Evolutionary conservation across 1,140 invertebrate species (phyloP).

Genomic region (Meloidogyne chitwoodi): DNA sequence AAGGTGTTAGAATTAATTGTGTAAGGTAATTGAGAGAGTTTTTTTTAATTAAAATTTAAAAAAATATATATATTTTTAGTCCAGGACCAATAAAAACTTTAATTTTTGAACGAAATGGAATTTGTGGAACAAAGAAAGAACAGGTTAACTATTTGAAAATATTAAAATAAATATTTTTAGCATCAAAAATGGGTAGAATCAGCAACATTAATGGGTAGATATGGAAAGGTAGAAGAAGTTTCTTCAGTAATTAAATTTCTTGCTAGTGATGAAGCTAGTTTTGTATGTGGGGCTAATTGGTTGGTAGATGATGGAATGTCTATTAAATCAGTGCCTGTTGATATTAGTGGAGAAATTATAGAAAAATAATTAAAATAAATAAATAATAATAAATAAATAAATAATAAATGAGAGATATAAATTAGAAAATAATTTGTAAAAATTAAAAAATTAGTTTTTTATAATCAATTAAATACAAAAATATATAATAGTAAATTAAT

Average conservation of each 20-base stretch:
- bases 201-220: constrained; percentile 5
- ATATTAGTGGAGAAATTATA: background rate
- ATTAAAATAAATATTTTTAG: background rate
- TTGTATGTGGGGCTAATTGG: constrained; percentile 20
- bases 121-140: constrained; percentile 3
- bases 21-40: background rate
- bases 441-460: too few species aligned
- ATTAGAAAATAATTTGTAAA: too few species aligned
- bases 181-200: constrained; percentile 5
- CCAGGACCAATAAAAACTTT: constrained; percentile 6
- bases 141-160: background rate
- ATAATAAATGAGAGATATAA: too few species aligned
- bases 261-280: constrained; percentile 17
- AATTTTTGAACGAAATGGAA: constrained; percentile 6
- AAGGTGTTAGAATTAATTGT: background rate
- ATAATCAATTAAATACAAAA: too few species aligned
- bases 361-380: background rate
- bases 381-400: background rate
- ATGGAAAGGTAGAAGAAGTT: constrained; percentile 2
- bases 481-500: too few species aligned
- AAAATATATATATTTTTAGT: background rate
- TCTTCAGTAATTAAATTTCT: constrained; percentile 11
- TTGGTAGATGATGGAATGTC: constrained; percentile 14
- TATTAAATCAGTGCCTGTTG: background rate
- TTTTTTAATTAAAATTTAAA: background rate